Conservation (phyloP, 2,113 vertebrate genomes). For the Oenanthe melanoleuca region DNA sequence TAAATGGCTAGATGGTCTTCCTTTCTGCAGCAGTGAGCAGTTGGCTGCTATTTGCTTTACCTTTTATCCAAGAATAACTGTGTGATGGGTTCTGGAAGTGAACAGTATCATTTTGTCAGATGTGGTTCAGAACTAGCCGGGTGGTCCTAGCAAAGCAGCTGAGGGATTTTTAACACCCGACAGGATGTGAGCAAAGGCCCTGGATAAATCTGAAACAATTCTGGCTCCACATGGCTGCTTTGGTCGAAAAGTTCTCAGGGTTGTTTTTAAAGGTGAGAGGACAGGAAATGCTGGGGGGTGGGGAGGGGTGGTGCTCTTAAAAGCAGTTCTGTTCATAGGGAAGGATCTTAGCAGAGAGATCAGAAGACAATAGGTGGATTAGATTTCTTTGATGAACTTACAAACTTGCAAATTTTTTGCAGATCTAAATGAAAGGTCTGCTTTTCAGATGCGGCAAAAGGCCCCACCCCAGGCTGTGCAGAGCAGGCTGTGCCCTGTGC, state of each 20-base stretch:
- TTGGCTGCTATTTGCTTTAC: conserved; percentile 97
- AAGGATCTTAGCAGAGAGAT: conserved; percentile 38
- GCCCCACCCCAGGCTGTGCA: not conserved
- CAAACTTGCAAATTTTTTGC: not conserved
- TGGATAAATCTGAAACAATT: conserved; percentile 69
- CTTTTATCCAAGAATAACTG: conserved; percentile 97
- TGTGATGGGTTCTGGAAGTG: conserved; percentile 87
- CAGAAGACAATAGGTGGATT: conserved; percentile 33
- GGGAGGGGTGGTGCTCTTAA: not conserved
- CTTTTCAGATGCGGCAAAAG: not conserved
- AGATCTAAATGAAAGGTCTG: not conserved
- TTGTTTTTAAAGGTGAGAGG: conserved; percentile 74
- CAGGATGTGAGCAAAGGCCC: conserved; percentile 75
- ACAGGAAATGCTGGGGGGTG: conserved; percentile 68
- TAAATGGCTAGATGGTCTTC: conserved; percentile 92
- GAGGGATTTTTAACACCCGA: conserved; percentile 78
- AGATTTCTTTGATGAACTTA: conserved; percentile 12
- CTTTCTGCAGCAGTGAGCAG: conserved; percentile 89
- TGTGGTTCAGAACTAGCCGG: conserved; percentile 83
- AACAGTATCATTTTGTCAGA: conserved; percentile 88
- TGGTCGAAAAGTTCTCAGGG: conserved; percentile 67
- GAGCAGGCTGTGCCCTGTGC: not conserved
- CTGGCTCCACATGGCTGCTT: conserved; percentile 68
- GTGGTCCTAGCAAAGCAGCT: conserved; percentile 85
- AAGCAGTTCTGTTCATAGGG: conserved; percentile 21